phyloP scores from a whole-genome alignment of 2,113 vertebrate species.

The Strix uralensis region DNA sequence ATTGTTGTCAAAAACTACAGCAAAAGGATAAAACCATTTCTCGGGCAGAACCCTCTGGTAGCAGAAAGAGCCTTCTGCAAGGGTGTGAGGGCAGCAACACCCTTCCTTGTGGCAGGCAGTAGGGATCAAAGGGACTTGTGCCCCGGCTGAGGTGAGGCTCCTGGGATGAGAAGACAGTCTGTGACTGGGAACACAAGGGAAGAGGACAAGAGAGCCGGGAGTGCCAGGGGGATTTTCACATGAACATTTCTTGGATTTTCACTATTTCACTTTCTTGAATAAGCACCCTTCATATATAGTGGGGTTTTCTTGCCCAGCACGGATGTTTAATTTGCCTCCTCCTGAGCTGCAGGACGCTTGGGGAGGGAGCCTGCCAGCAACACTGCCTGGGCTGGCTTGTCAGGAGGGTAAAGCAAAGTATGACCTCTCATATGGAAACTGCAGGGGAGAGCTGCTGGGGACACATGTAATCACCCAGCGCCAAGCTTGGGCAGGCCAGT shows the following conservation, averaged over 20 bases:
- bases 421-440: neutral
- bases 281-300: neutral
- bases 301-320: neutral
- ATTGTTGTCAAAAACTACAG: neutral
- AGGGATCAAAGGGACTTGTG: neutral
- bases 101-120: neutral
- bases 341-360: neutral
- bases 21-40: neutral
- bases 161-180: neutral
- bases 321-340: neutral
- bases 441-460: neutral
- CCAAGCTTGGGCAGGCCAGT: neutral
- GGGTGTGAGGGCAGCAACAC: neutral
- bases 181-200: neutral
- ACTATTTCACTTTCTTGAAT: neutral
- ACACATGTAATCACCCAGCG: neutral
- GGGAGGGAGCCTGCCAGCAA: neutral
- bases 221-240: neutral
- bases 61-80: neutral
- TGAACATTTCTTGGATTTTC: neutral
- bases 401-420: neutral
- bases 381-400: neutral
- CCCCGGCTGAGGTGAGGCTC: neutral
- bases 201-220: neutral
- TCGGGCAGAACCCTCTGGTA: neutral